Conservation (phyloP, 2,113 vertebrate genomes). For the Grantiella picta region DNA sequence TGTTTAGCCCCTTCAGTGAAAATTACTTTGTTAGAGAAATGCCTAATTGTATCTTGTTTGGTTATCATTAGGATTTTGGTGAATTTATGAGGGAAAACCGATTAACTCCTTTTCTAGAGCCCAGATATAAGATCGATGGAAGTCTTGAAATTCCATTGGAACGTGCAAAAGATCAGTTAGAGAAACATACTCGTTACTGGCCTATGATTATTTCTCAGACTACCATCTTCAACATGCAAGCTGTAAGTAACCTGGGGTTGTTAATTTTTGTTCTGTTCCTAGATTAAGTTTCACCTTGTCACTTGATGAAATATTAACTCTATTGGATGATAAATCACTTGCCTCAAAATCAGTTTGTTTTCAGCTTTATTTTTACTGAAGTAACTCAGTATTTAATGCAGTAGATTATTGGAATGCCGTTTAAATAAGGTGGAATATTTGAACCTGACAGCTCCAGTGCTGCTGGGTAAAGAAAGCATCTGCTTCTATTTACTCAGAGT, state of each 20-base stretch:
- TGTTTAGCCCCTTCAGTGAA: constrained; percentile 44
- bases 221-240: constrained; percentile 99
- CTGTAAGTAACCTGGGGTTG: constrained; percentile 76
- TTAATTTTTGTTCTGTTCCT: not conserved
- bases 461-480: not conserved
- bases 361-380: not conserved
- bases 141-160: constrained; percentile 85
- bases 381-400: not conserved
- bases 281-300: not conserved
- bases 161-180: constrained; percentile 92
- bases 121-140: constrained; percentile 79
- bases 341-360: not conserved
- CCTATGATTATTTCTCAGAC: constrained; percentile 99
- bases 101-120: constrained; percentile 90
- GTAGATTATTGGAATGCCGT: not conserved
- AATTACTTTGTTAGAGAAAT: constrained; percentile 50
- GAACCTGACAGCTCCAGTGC: not conserved
- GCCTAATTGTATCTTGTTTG: constrained; percentile 77
- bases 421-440: not conserved
- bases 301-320: not conserved
- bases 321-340: not conserved
- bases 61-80: constrained; percentile 91
- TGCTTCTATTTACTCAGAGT: not conserved
- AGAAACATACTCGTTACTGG: constrained; percentile 97
- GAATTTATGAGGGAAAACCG: constrained; percentile 99